Percentiles rank a stretch among this genome's conserved stretches.
Evolutionary conservation across 2,113 vertebrate species (phyloP).

Genomic region (Cheirogaleus medius): DNA sequence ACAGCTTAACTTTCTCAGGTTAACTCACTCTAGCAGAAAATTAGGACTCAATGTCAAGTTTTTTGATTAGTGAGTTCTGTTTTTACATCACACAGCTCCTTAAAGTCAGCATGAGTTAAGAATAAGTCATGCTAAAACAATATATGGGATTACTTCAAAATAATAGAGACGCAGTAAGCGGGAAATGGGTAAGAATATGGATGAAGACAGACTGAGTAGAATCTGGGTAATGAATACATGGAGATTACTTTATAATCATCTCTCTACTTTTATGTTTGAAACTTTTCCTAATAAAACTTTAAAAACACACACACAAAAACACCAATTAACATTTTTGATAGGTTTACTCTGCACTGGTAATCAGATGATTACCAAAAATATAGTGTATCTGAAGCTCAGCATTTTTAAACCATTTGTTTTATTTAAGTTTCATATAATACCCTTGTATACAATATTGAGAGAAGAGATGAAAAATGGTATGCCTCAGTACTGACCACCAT

Average conservation of each 20-base stretch:
- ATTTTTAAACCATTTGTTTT: background rate
- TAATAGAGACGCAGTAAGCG: background rate
- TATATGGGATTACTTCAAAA: background rate
- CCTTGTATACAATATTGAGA: background rate
- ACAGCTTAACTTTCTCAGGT: background rate
- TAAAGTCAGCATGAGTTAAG: constrained; percentile 16
- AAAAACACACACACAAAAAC: background rate
- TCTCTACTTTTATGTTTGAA: background rate
- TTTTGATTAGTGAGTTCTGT: background rate
- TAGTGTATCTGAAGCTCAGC: background rate
- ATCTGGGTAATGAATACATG: background rate
- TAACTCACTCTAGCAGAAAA: constrained; percentile 7
- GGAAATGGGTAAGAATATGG: background rate
- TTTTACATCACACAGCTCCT: background rate
- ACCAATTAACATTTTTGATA: constrained; percentile 18
- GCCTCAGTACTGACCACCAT: background rate
- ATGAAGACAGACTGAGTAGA: background rate
- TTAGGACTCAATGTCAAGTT: background rate
- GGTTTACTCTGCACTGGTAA: background rate
- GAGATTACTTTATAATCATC: background rate
- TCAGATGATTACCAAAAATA: constrained; percentile 24
- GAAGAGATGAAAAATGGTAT: background rate
- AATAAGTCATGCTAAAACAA: constrained; percentile 41
- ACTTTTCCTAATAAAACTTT: constrained; percentile 30
- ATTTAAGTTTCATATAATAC: constrained; percentile 39